Evolutionary conservation across 2,797 vertebrate species (phyloP), one percentile per base, ranked within the genome.

Genomic region (Hemitrygon akajei): DNA sequence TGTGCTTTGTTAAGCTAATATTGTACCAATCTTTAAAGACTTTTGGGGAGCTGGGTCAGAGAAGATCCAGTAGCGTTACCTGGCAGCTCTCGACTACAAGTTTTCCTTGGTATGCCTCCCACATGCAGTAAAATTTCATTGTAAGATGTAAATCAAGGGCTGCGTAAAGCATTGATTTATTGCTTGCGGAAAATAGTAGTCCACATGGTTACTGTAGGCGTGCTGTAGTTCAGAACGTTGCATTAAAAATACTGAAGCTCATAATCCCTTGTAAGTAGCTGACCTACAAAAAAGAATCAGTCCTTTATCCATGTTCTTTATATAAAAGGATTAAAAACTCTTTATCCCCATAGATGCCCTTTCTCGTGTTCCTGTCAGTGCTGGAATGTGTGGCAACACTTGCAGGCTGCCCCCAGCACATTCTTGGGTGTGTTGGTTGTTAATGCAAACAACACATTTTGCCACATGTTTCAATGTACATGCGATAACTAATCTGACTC

Each of bases 201-300:
- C 58, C 84, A 87, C 58, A 47, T 81, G 37, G 14, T n/a, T 86
- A 47, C 27, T 87, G 7, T 60, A 27, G 84, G 30, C 86, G 27
- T 60, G 82, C 82, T 60, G 58, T n/a, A 11, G 58, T 63, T 87
- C 14, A 34, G 84, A 34, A 66, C 66, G 63, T 66, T 87, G 84
- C 84, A 63, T 34, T 87, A 34, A 87, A 66, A 30, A 27, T 87
- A 30, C 30, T 87, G 84, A 60, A 16, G 30, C 84, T 30, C 30
- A 87, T 66, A 87, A 87, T 66, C 58, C 58, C 30, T 63, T 87
- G 58, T 87, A 66, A 87, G 60, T 87, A n/a, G 11, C 58, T 87
- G 82, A 60, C 56, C 82, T 63, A 60, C 56, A 63, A 60, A 56
- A n/a, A 3, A 86, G 25, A 86, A 86, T 6, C 30, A 87, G 60